Evolutionary conservation across 2,113 vertebrate genomes (phyloP).

Genomic region (Dasyornis broadbenti): DNA sequence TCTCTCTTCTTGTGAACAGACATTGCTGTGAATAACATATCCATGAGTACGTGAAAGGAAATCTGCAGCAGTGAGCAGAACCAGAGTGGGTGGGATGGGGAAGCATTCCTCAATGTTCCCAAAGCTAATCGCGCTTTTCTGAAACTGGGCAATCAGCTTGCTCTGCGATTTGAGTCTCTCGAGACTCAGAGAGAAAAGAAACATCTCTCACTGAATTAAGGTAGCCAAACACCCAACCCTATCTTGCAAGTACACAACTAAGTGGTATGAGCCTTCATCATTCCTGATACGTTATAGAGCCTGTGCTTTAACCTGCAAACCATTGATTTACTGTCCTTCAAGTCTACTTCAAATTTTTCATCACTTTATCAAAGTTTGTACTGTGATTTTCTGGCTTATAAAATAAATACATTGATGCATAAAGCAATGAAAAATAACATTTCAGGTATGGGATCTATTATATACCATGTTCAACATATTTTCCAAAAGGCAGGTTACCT

Average conservation of each 20-base stretch:
- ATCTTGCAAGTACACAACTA: neutral
- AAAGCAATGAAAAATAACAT: neutral
- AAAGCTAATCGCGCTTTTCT: neutral
- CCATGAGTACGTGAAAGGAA: neutral
- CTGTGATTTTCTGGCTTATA: neutral
- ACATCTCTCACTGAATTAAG: neutral
- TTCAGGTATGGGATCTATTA: neutral
- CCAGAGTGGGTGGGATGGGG: neutral
- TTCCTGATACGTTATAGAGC: neutral
- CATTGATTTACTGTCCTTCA: neutral
- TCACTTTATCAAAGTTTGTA: neutral
- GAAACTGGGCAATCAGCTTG: neutral
- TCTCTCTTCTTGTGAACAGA: neutral
- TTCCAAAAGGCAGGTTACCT: neutral
- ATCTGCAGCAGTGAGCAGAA: neutral
- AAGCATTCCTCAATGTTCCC: neutral
- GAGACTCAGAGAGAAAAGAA: neutral
- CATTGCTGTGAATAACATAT: neutral
- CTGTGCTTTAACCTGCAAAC: neutral
- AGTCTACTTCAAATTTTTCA: neutral
- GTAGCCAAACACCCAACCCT: neutral
- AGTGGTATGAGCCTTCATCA: neutral
- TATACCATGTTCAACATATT: neutral
- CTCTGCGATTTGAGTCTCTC: neutral
- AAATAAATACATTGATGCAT: neutral